Evolutionary conservation across 2,797 vertebrate genomes (phyloP), one percentile per base, ranked within the genome.

Genomic region (Synaphobranchus kaupii): DNA sequence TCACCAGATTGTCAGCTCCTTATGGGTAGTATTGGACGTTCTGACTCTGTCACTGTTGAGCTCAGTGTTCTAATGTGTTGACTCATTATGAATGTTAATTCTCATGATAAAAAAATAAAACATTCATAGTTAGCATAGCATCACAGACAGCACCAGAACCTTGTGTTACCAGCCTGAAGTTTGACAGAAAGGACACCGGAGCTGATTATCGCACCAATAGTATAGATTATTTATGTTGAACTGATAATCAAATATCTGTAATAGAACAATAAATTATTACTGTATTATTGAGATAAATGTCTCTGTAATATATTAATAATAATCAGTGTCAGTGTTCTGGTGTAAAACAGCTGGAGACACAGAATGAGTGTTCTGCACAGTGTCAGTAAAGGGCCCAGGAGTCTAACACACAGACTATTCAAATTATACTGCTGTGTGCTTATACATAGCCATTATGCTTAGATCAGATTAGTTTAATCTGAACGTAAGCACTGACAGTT

Each of bases 381-480:
- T 80, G 76, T 80, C 44, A 25, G 44, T 47, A 17, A 58, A 60
- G 83, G 63, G 50, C 68, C 60, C 60, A n/a, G 48, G 10, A 84
- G 82, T 22, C 0, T 71, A 71, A 68, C 9, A 22, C 81, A 87
- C 80, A 34, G 81, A 54, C 68, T 60, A 60, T 58, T 78, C 86
- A 76, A 39, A 81, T 47, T 47, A 28, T 25, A 85, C 84, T 60
- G 83, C 17, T 52, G 28, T 58, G 10, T 81, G 83, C 84, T 80
- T 78, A 25, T 81, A 25, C 48, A 34, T 44, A 22, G 31, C 31
- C 87, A 47, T 71, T 50, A 66, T 52, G 50, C 25, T 63, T 50
- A 66, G 39, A 39, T 39, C 39, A 39, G 39, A 1, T 39, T 76
- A 54, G 47, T 76, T 84, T 78, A 13, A 63, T 31, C 54, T 58